Base-by-base conservation (phyloP, 2,888 invertebrate genomes). In the Muschampia plurimacula region DNA sequence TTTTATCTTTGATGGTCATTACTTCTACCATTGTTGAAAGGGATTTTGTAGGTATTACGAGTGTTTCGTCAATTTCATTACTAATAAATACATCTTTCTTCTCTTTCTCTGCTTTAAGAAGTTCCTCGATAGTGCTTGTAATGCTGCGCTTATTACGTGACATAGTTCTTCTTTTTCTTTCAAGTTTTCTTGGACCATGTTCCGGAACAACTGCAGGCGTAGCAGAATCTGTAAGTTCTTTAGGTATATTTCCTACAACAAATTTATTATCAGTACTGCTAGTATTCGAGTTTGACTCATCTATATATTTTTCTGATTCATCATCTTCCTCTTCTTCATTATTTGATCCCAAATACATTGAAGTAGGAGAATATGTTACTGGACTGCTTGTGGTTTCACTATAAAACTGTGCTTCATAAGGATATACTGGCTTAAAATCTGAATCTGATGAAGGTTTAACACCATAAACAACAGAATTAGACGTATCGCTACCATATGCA, bases 181-280 rank as follows among this genome's bases (percentile, higher is more conserved):
- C 82, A 15, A 95, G 77, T 73, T 92, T 94, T 80, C 96, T 89
- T 0, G 96, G 96, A 1, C 96, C 96, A 83, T 96, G 96, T 86
- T 96, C 96, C 0, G 96, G 96, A 5, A 96, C 96, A 6, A 95
- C 93, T 5, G 95, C 95, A 0, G 96, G 95, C 1, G 95, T 95
- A 2, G 89, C 94, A 44, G 94, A 89, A 73, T 95, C 94, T 57
- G 86, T 83, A 62, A 95, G 80, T 74, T 96, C 96, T 82, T 96
- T 96, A 0, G 96, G 96, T 0, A 96, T 91, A 79, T 95, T 96
- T 0, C 96, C 96, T 2, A 96, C 96, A 0, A 96, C 96, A 84
- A 96, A 96, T 82, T 96, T 95, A 66, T 89, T 92, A 52, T 93
- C 90, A 69, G 77, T 85, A 10, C 81, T 78, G 74, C 86, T 89